A percentile compares a stretch with the other conserved stretches of the same genome.
Conservation (phyloP, 1,140 invertebrate genomes). For the Psix sp. region DNA sequence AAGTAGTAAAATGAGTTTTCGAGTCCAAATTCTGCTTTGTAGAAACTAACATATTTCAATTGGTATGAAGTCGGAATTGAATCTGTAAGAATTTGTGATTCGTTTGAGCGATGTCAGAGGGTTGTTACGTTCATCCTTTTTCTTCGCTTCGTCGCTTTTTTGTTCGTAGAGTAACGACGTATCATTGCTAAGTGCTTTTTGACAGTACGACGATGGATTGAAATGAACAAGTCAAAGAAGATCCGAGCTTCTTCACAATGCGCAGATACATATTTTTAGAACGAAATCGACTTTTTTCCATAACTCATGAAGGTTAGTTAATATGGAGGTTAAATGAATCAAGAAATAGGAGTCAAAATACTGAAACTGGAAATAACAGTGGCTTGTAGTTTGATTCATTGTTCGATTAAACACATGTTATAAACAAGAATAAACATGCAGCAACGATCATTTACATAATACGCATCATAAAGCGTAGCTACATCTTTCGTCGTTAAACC, state of each 20-base stretch:
- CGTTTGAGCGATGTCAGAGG: slow-evolving; percentile 21
- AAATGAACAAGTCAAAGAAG: slow-evolving; percentile 40
- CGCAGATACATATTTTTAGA: slow-evolving; percentile 38
- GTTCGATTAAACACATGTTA: not conserved
- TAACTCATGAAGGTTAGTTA: not conserved
- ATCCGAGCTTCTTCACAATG: slow-evolving; percentile 12
- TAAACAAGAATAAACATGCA: slow-evolving; percentile 33
- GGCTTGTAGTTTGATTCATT: slow-evolving; percentile 30
- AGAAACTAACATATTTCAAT: slow-evolving; percentile 16
- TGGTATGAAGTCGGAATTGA: slow-evolving; percentile 10
- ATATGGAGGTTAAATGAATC: slow-evolving; percentile 7
- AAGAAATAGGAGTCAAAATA: too few species aligned
- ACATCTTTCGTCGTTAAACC: slow-evolving; percentile 47
- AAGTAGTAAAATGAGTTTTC: too few species aligned
- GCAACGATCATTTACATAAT: slow-evolving; percentile 47
- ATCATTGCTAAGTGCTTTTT: slow-evolving; percentile 54
- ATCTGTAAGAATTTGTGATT: slow-evolving; percentile 17
- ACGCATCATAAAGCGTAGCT: slow-evolving; percentile 43
- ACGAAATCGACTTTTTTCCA: not conserved
- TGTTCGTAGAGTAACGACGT: slow-evolving; percentile 2
- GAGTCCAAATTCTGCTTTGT: too few species aligned
- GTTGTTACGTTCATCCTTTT: slow-evolving; percentile 18
- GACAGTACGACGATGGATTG: slow-evolving; percentile 49
- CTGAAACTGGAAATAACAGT: too few species aligned
- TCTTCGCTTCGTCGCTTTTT: slow-evolving; percentile 7